Evolutionary conservation across 2,797 vertebrate genomes (phyloP).

Genomic region (Sitta carolinensis): DNA sequence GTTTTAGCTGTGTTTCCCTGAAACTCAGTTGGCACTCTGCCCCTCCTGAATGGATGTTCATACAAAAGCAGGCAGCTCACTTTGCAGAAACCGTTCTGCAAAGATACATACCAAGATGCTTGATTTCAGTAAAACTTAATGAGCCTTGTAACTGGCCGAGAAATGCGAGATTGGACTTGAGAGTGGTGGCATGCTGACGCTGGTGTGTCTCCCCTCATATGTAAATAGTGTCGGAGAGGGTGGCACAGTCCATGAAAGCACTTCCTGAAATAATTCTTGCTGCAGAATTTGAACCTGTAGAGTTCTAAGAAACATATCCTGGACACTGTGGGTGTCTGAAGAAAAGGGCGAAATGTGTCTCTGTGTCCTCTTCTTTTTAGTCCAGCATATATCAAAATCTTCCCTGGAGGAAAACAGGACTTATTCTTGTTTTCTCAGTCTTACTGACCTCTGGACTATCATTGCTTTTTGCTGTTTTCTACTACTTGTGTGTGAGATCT

Average conservation of each 20-base stretch:
- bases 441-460: background rate
- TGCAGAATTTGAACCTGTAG: background rate
- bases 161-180: background rate
- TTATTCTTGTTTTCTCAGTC: background rate
- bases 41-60: background rate
- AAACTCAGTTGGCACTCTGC: background rate
- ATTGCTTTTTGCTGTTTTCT: background rate
- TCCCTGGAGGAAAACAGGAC: background rate
- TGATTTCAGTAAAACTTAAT: background rate
- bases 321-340: background rate
- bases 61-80: background rate
- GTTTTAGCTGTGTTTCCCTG: background rate
- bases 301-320: background rate
- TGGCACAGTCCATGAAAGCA: background rate
- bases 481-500: background rate
- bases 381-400: background rate
- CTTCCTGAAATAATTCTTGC: background rate
- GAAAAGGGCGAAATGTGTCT: background rate
- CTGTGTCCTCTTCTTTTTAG: background rate
- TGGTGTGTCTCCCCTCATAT: background rate
- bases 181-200: fast-evolving
- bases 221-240: background rate
- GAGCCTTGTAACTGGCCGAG: background rate
- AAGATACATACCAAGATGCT: background rate
- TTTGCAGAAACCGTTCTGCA: background rate